These are phyloP conservation scores for Okapia johnstoni DNA, from an alignment of 2,113 vertebrate species.

Conservation along the genomic window DNA sequence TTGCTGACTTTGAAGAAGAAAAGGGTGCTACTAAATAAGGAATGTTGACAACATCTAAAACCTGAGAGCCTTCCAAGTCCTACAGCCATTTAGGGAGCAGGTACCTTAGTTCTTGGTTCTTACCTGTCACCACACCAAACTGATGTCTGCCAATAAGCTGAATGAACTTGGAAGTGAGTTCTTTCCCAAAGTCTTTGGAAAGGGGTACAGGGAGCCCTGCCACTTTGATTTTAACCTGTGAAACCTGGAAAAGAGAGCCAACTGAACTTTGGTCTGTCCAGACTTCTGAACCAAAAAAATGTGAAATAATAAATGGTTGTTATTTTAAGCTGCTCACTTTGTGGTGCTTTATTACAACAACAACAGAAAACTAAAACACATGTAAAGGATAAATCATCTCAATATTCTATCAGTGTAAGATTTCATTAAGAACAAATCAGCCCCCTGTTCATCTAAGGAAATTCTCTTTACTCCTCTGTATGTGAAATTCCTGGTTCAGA, in stretches of 20 bases:
- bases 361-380: not conserved
- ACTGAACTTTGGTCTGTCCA: not conserved
- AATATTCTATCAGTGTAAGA: not conserved
- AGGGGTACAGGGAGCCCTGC: not conserved
- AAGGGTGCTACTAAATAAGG: not conserved
- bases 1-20: not conserved
- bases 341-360: not conserved
- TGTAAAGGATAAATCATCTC: not conserved
- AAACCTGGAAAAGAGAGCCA: not conserved
- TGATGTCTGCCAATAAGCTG: not conserved
- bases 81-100: not conserved
- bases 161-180: not conserved
- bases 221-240: not conserved
- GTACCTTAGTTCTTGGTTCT: not conserved
- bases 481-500: not conserved
- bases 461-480: not conserved
- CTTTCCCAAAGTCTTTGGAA: not conserved
- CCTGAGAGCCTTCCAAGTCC: not conserved
- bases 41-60: not conserved
- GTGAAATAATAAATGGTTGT: not conserved
- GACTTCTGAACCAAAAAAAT: not conserved
- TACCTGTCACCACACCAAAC: not conserved
- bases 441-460: not conserved
- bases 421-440: conserved; percentile 2
- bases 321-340: not conserved